Base-by-base conservation (phyloP, 2,113 vertebrate genomes). In the Rhinoptilus africanus region DNA sequence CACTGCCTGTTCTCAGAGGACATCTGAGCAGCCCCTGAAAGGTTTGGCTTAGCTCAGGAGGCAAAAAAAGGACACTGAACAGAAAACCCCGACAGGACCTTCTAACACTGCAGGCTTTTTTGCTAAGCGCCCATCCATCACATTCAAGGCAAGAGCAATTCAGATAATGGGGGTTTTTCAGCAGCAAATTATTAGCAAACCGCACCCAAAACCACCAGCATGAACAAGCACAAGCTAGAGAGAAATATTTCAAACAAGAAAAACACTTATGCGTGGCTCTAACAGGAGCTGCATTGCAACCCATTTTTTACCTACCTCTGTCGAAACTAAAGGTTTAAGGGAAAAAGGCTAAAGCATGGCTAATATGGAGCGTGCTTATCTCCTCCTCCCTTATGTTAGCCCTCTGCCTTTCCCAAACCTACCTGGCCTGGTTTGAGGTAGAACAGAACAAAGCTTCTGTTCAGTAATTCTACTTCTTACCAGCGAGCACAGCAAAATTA, bases 51-150 rank as follows among this genome's bases (percentile, higher is more conserved):
- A 32, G 66, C 91, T 91, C 73, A 56, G 45, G 74, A 75, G 45
- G 57, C 19, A 24, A 37, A 43, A 37, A 28, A 83, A 66, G 21
- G 54, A 62, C 76, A 8, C 11, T 0, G 30, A 88, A 74, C 7
- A 81, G 34, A 81, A 91, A 91, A 20, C 43, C 64, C 43, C 2
- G 20, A 45, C 53, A 41, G 43, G 57, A 79, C 81, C 87, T 67
- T 62, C 57, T 39, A 37, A 66, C 59, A 19, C 50, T 0, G 16
- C 60, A 23, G 39, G 63, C 21, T 62, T 19, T 23, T 86, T 86
- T 91, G n/a, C 54, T 27, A 17, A 86, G 88, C 64, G 50, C 43
- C 10, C 56, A 89, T 91, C 92, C 66, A 56, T 68, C 89, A 87
- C n/a, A 37, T 69, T 88, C 79, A 11, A 22, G 5, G 77, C 48